phyloP scores from a whole-genome alignment of 1,140 invertebrate genomes.

The Listronotus bonariensis region DNA sequence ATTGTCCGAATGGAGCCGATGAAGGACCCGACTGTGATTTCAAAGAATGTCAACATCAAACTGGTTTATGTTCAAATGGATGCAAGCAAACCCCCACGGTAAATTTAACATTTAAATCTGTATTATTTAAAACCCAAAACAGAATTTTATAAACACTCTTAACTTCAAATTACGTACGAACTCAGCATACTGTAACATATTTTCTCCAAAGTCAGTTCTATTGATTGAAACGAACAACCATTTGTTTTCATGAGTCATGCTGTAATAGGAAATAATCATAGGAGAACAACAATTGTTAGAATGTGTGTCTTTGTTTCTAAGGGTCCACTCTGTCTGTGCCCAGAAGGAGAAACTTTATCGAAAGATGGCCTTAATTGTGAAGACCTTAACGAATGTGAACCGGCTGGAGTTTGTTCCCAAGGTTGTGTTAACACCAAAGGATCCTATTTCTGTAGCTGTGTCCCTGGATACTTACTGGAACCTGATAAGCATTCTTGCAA shows the following conservation, averaged over 20 bases:
- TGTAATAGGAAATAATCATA: too few relatives aligned
- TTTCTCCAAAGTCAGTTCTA: too few relatives aligned
- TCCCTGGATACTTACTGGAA: conserved; percentile 78
- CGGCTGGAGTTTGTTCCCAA: conserved; percentile 89
- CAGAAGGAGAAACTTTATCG: conserved; percentile 74
- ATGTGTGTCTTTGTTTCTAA: conserved; percentile 32
- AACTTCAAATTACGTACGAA: too few relatives aligned
- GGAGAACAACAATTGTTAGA: too few relatives aligned
- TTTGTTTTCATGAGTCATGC: too few relatives aligned
- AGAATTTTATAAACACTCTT: too few relatives aligned
- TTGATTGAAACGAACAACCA: too few relatives aligned
- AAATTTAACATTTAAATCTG: too few relatives aligned
- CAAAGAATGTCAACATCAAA: conserved; percentile 71
- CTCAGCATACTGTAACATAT: too few relatives aligned
- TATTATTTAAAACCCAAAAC: too few relatives aligned
- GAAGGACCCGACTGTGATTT: conserved; percentile 87
- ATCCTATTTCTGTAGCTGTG: conserved; percentile 83
- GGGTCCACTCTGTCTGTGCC: conserved; percentile 88
- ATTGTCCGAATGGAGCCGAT: conserved; percentile 91
- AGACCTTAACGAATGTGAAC: conserved; percentile 88
- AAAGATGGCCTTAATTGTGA: conserved; percentile 72
- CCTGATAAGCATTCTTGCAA: conserved; percentile 88
- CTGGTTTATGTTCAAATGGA: conserved; percentile 78
- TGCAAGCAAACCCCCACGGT: conserved; percentile 90
- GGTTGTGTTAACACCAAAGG: conserved; percentile 86